Base-by-base conservation (phyloP, 2,888 invertebrate species). In the Papilio gigon region DNA sequence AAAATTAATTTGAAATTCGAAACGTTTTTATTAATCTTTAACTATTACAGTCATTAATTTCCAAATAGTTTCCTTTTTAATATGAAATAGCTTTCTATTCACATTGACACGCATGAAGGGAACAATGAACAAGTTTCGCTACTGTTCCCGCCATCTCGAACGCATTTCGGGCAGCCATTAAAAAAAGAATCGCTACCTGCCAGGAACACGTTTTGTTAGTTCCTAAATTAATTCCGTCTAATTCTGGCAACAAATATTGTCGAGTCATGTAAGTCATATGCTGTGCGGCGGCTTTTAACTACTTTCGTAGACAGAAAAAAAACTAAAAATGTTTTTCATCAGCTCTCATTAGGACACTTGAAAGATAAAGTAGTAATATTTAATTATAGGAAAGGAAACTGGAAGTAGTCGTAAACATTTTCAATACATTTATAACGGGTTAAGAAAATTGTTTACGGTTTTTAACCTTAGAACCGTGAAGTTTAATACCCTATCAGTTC, bases 141-240 rank as follows among this genome's bases (percentile, higher is more conserved):
- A 92, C 92, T 86, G 92, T 87, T 87, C 82, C 80, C 80, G 78
- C 72, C 77, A 78, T 78, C 82, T 80, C 75, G 80, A 68, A 75
- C 81, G 76, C 76, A 79, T 73, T 80, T 78, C 79, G 82, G 82
- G 78, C 76, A 66, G 65, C 64, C 70, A 25, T 71, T 69, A 72
- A 76, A 79, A 81, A 80, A 84, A 83, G 76, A 80, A 80, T 73
- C 71, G 78, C 86, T 90, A 89, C 88, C 90, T 88, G 90, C 78
- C 78, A 75, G 76, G 76, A 77, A 77, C 79, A 80, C 78, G 75
- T 80, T 81, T 82, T 80, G 82, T 80, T 84, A 83, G 78, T 82
- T 85, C 76, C 78, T 79, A 87, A 90, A 91, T 90, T 88, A 88
- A 89, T 90, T 89, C 86, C 80, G 75, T 86, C 84, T 88, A 86